Evolutionary conservation across 1,140 invertebrate species (phyloP).

Genomic region (Rhopalosiphum maidis): DNA sequence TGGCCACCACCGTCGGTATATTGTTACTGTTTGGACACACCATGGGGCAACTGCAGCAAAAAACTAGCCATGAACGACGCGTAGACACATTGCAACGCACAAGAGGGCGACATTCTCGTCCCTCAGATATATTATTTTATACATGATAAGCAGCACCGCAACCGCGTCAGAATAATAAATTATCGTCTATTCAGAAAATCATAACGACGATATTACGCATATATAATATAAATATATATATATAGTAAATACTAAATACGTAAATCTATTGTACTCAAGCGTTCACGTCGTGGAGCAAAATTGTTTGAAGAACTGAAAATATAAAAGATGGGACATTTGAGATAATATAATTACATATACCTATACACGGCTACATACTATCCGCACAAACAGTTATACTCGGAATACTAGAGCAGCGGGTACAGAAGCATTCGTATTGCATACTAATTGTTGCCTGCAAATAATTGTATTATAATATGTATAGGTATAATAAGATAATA

Average conservation of each 20-base stretch:
- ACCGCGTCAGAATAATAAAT: slow-evolving; percentile 22
- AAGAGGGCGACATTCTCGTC: background rate
- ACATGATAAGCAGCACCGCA: background rate
- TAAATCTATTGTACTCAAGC: background rate
- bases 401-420: background rate
- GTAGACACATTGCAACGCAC: background rate
- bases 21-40: slow-evolving; percentile 44
- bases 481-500: background rate
- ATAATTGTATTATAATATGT: background rate
- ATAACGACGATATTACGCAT: slow-evolving; percentile 22
- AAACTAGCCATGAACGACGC: slow-evolving; percentile 18
- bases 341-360: slow-evolving; percentile 14
- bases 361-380: background rate
- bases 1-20: slow-evolving; percentile 4
- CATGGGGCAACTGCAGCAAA: slow-evolving; percentile 19
- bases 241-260: background rate
- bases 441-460: background rate
- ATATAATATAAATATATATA: background rate
- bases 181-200: slow-evolving; percentile 30
- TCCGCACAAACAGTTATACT: background rate
- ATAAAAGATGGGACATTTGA: background rate
- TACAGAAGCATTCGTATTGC: background rate
- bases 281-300: background rate
- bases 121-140: slow-evolving; percentile 14
- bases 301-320: background rate